Percentiles rank a stretch among this genome's conserved stretches.
These are phyloP conservation scores for Apodemia hepburni DNA, from an alignment of 2,888 invertebrate species.

Conservation along the genomic window DNA sequence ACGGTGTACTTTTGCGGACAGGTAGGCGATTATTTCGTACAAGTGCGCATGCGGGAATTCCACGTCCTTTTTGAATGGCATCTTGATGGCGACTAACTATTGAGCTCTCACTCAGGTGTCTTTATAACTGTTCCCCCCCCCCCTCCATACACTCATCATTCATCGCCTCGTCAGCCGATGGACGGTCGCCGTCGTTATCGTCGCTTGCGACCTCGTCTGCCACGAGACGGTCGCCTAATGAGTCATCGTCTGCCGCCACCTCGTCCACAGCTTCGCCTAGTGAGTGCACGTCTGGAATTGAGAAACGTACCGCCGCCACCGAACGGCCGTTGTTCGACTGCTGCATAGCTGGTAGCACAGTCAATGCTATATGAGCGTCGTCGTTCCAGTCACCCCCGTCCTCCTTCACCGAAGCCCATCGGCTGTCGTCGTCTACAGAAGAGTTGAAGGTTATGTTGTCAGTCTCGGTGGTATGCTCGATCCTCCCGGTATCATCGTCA, in stretches of 20 bases:
- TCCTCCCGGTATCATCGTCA: not conserved
- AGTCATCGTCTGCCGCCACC: not conserved
- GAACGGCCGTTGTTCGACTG: not conserved
- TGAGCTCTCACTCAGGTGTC: not conserved
- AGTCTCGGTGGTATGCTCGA: not conserved
- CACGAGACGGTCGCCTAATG: not conserved
- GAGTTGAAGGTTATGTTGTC: not conserved
- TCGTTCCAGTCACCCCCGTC: not conserved
- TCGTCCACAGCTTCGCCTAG: not conserved
- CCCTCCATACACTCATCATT: too few species aligned
- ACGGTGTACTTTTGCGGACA: not conserved
- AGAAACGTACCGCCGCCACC: not conserved
- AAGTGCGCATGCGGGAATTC: not conserved
- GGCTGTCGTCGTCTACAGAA: constrained; percentile 1
- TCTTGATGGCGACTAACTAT: not conserved
- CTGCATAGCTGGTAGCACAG: not conserved
- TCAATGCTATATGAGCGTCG: not conserved
- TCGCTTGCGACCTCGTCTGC: not conserved
- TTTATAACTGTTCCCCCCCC: not conserved
- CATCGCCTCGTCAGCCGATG: not conserved
- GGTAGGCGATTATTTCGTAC: not conserved
- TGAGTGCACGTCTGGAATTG: not conserved
- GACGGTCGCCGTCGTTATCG: not conserved
- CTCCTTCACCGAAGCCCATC: too few species aligned
- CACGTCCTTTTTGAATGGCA: not conserved